Evolutionary conservation across 2,888 invertebrate species (phyloP).

Genomic region (Diarsia dahlii): DNA sequence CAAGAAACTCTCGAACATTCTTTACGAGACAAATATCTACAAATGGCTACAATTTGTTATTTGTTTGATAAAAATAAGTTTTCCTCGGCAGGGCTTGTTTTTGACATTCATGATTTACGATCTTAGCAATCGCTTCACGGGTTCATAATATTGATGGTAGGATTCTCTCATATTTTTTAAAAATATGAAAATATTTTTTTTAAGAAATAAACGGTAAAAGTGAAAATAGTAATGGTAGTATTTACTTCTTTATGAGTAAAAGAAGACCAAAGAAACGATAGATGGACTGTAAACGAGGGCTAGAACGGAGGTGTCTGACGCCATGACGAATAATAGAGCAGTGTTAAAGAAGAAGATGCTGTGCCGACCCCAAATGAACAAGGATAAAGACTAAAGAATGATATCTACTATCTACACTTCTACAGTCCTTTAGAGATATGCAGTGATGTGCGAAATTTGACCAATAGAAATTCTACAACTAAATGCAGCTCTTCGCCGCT

Average conservation of each 20-base stretch:
- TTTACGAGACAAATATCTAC: conserved; percentile 26
- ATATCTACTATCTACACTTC: too few species aligned
- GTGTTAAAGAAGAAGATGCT: too few species aligned
- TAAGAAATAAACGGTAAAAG: not conserved
- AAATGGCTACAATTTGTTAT: conserved; percentile 50
- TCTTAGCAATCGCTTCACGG: conserved; percentile 13
- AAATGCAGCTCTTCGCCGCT: not conserved
- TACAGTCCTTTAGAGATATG: too few species aligned
- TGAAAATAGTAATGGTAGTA: too few species aligned
- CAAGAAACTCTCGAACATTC: conserved; percentile 16
- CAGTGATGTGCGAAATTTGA: not conserved
- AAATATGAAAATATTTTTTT: not conserved
- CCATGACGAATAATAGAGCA: too few species aligned
- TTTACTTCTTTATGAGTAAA: too few species aligned
- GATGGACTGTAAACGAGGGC: too few species aligned
- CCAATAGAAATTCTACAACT: not conserved
- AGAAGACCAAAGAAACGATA: too few species aligned
- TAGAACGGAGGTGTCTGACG: too few species aligned
- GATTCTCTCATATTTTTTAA: not conserved
- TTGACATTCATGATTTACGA: conserved; percentile 54
- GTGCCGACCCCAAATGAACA: too few species aligned
- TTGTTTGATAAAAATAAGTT: conserved; percentile 51
- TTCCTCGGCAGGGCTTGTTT: conserved; percentile 39
- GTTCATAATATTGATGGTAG: conserved; percentile 20
- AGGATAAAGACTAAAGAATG: too few species aligned